phyloP scores from a whole-genome alignment of 1,140 invertebrate species.

The Chrysomallon squamiferum region DNA sequence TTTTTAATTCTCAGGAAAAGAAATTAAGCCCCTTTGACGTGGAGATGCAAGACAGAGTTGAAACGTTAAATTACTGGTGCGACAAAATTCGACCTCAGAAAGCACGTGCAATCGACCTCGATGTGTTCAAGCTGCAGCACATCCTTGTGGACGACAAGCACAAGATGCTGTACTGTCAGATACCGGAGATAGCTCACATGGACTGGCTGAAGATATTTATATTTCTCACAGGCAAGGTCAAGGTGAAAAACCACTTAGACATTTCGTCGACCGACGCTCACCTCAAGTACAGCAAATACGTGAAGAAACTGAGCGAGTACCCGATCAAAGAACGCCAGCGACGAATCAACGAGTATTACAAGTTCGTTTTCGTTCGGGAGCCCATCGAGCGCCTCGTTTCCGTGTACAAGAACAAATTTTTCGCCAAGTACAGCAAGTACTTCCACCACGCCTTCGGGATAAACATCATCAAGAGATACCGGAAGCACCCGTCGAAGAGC shows the following conservation, averaged over 20 bases:
- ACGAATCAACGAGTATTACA: slow-evolving; percentile 76
- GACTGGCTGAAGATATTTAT: slow-evolving; percentile 93
- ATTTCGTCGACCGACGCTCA: slow-evolving; percentile 50
- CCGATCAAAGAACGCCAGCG: slow-evolving; percentile 66
- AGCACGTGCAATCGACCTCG: slow-evolving; percentile 18
- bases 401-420: slow-evolving; percentile 89
- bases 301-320: slow-evolving; percentile 67
- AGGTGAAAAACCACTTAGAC: slow-evolving; percentile 37
- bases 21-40: background rate
- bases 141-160: slow-evolving; percentile 51
- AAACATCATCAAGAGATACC: slow-evolving; percentile 71
- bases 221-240: slow-evolving; percentile 73
- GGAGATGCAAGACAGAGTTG: slow-evolving; percentile 18
- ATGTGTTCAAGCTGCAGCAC: slow-evolving; percentile 27
- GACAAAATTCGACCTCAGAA: slow-evolving; percentile 19
- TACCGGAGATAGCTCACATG: slow-evolving; percentile 94
- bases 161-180: slow-evolving; percentile 81
- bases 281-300: slow-evolving; percentile 30
- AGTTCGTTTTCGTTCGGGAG: slow-evolving; percentile 88
- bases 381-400: slow-evolving; percentile 89
- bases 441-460: slow-evolving; percentile 82
- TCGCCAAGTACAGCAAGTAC: slow-evolving; percentile 72
- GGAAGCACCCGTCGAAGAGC: slow-evolving; percentile 73
- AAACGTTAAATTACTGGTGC: slow-evolving; percentile 33
- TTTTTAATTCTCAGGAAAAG: too few relatives aligned